Percentiles rank a stretch among this genome's conserved stretches.
Conservation (phyloP, 2,888 invertebrate species). For the Ypsolopha sequella region DNA sequence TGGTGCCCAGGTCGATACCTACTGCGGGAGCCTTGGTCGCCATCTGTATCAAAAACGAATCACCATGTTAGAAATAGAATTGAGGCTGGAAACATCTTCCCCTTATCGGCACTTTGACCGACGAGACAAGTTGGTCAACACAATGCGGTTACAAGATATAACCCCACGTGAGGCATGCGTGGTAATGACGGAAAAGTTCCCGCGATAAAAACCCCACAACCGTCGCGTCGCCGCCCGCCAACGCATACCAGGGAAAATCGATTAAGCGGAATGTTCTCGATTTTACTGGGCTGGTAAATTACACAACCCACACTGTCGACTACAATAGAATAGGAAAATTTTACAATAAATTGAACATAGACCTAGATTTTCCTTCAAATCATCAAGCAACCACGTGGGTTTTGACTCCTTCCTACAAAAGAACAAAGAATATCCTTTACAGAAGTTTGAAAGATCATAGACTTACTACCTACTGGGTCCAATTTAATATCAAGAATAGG, state of each 20-base stretch:
- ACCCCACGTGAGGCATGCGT: too few relatives aligned
- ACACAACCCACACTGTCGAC: too few relatives aligned
- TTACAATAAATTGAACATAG: too few relatives aligned
- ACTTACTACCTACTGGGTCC: too few relatives aligned
- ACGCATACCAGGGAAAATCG: not conserved
- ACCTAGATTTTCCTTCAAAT: not conserved
- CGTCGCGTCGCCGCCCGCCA: not conserved
- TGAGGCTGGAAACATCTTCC: too few relatives aligned
- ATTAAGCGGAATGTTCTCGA: not conserved
- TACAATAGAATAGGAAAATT: too few relatives aligned
- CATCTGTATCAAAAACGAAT: constrained; percentile 50
- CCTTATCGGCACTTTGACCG: too few relatives aligned
- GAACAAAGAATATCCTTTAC: not conserved
- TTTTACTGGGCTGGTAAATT: too few relatives aligned
- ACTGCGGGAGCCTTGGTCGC: constrained; percentile 85
- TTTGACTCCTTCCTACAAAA: not conserved
- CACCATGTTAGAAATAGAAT: not conserved
- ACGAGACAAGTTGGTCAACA: not conserved
- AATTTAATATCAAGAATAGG: too few relatives aligned
- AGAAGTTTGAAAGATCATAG: too few relatives aligned
- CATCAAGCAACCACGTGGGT: not conserved
- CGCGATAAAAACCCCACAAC: not conserved
- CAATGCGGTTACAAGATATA: too few relatives aligned
- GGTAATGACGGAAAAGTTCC: not conserved
- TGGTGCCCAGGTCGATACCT: constrained; percentile 97